phyloP scores from a whole-genome alignment of 2,888 invertebrate genomes.

The Tetrapedia diversipes region DNA sequence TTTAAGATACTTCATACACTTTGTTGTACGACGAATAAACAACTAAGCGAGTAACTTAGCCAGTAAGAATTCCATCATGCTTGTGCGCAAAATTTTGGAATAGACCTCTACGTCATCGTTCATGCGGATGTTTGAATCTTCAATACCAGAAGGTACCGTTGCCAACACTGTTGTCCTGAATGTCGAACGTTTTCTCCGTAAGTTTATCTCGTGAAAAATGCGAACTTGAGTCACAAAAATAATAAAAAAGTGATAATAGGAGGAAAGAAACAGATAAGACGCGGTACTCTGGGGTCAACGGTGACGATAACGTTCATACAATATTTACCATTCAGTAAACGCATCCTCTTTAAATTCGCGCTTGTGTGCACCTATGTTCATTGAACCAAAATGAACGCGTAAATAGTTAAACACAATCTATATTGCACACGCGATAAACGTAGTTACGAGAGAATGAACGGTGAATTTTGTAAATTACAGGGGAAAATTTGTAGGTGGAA shows the following conservation, averaged over 20 bases:
- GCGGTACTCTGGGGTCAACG: background rate
- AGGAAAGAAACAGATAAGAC: background rate
- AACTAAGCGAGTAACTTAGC: too few relatives aligned
- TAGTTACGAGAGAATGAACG: background rate
- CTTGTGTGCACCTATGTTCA: background rate
- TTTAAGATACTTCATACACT: too few relatives aligned
- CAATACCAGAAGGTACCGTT: too few relatives aligned
- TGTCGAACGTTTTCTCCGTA: background rate
- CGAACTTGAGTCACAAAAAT: background rate
- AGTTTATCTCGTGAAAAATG: background rate
- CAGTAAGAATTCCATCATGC: too few relatives aligned
- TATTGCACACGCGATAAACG: background rate
- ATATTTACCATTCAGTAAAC: background rate
- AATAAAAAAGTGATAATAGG: background rate
- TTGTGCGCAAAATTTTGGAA: too few relatives aligned
- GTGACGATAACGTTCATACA: background rate
- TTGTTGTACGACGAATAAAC: too few relatives aligned
- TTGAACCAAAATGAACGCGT: slow-evolving; percentile 5
- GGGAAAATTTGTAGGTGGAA: background rate
- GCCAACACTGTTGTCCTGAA: background rate
- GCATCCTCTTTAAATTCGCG: background rate
- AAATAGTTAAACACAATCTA: background rate
- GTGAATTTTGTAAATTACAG: background rate
- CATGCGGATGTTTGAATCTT: too few relatives aligned
- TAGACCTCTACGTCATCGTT: too few relatives aligned